Base-by-base conservation (phyloP, 2,888 invertebrate genomes). In the Rhamphomyia laevipes region DNA sequence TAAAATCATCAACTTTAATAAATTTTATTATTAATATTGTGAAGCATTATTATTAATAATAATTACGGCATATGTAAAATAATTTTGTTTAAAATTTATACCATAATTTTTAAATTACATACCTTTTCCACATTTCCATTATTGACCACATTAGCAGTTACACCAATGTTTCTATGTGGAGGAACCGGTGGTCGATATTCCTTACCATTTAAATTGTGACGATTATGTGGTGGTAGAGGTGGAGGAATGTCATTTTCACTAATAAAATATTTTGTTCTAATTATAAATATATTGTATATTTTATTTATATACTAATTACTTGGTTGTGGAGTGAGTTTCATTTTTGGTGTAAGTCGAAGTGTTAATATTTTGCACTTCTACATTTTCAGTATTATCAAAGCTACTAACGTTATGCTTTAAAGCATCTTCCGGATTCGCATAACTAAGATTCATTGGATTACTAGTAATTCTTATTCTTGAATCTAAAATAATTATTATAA, bases 171-270 rank as follows among this genome's bases (percentile, higher is more conserved):
- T 57, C 89, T 76, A 64, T 90, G 90, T 30, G 88, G 91, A 18
- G 90, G 90, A 49, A 90, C 86, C n/a, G 89, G 89, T 5, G 90
- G 89, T 57, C 84, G 78, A 72, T 90, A 89, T 56, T 86, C 86
- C 70, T 73, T 71, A 56, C 65, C 71, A 66, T 67, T 71, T 57
- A 61, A 62, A 47, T 65, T 63, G 40, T 66, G 50, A 46, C 57
- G 18, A 50, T 59, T 63, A 56, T 76, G 77, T 3, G 74, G 78
- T 47, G 76, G 76, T 47, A 74, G 61, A 17, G 74, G 75, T 45
- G 73, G 73, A 30, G 74, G 73, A 31, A 70, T 58, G 45, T 67
- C 67, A 37, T 70, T 72, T 62, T 73, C 65, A 59, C 73, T 68
- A 61, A 27, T 52, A 64, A 53, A 59, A 59, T 58, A 57, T 59